Evolutionary conservation across 2,888 invertebrate genomes (phyloP), one percentile per base, ranked within the genome.

Genomic region (Carcina quercana): DNA sequence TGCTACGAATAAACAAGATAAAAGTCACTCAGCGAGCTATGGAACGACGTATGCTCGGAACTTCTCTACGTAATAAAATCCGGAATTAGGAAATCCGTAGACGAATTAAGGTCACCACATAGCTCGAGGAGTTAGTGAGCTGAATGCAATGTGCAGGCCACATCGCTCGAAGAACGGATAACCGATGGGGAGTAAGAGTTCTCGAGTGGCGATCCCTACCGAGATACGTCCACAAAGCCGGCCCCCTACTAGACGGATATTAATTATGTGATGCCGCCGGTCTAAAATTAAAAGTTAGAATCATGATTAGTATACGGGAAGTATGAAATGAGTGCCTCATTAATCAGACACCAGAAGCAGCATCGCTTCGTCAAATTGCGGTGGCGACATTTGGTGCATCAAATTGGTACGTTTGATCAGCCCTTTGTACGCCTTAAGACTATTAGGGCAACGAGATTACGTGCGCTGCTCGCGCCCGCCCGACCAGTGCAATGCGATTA

Each of bases 401-500:
- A 68, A 76, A 75, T 76, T 72, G 71, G 61, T 52, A 58, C 72
- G 75, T 74, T 75, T 73, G 72, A 73, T 71, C 71, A 62, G 68
- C 58, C 74, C 73, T 76, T 79, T 78, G 76, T 76, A 50, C 60
- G 69, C 63, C 65, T 64, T 78, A 79, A 80, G 76, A 72, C 73
- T 64, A 76, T 82, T 82, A 82, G 55, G 49, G 64, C 63, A 79
- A 79, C 66, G 56, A 68, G 80, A 78, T 78, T 76, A 78, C 50
- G 61, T 64, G 67, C 63, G 51, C 57, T 59, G 59, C 71, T 75
- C 70, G 62, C 60, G 72, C 74, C 70, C 74, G 68, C 53, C 67
- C 70, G 62, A 62, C 62, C 73, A 70, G 32, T 42, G 50, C 56
- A 63, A 78, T 64, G 66, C 60, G 74, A 75, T 79, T 78, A 72